Evolutionary conservation across 2,888 invertebrate genomes (phyloP).

Genomic region (Macrostomum cliftonense): DNA sequence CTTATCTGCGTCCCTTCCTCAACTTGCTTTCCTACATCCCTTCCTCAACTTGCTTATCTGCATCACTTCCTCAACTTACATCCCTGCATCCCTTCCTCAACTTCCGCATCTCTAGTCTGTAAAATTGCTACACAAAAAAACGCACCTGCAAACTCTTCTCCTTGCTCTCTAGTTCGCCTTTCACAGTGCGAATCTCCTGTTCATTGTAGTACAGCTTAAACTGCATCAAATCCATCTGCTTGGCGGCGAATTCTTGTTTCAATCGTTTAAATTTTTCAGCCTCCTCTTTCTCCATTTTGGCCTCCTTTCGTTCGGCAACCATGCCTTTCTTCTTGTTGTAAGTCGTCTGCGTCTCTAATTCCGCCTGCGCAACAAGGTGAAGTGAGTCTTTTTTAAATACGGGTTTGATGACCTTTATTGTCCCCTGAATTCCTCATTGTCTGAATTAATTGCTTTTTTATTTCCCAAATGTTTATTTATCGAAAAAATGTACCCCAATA

Average conservation of each 20-base stretch:
- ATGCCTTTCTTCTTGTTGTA: slow-evolving; percentile 96
- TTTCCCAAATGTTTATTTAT: no score
- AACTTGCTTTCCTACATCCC: no score
- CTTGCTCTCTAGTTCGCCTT: slow-evolving; percentile 62
- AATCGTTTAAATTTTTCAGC: slow-evolving; percentile 85
- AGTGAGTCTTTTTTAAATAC: no score
- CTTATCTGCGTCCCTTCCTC: no score
- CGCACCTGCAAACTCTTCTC: slow-evolving; percentile 42
- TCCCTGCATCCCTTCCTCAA: no score
- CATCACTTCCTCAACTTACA: no score
- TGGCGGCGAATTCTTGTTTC: slow-evolving; percentile 75
- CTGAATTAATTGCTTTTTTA: no score
- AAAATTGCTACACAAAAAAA: neutral
- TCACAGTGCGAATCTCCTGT: slow-evolving; percentile 60
- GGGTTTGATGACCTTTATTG: no score
- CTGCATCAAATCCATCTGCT: slow-evolving; percentile 75
- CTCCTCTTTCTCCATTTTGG: slow-evolving; percentile 90
- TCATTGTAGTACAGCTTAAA: slow-evolving; percentile 85
- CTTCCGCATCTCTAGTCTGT: no score
- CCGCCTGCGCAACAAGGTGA: slow-evolving; percentile 47
- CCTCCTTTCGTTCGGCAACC: slow-evolving; percentile 90
- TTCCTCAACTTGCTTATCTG: no score
- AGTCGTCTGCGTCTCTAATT: slow-evolving; percentile 91
- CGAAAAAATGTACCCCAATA: no score
- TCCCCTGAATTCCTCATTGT: no score